Conservation (phyloP, 2,797 vertebrate genomes). For the Monodelphis domestica region DNA sequence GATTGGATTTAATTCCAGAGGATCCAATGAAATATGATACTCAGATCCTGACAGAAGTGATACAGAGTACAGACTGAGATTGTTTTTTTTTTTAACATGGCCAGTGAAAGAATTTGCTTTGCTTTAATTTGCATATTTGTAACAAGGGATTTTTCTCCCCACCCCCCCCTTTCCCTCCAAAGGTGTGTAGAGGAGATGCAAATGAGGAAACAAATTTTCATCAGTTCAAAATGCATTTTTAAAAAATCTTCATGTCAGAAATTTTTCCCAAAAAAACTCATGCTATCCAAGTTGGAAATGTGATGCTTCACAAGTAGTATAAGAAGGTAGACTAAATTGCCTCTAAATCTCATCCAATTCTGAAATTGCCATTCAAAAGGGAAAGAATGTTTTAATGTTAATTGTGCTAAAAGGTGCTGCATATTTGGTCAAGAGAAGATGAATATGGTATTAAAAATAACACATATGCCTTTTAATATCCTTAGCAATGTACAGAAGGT, state of each 20-base stretch:
- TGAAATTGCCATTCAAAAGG: not conserved
- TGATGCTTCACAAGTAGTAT: not conserved
- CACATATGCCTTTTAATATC: rapidly evolving
- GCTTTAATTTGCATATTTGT: not conserved
- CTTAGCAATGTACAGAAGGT: not conserved
- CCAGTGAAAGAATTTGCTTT: not conserved
- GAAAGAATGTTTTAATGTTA: not conserved
- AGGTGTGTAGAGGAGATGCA: not conserved
- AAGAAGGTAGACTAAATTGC: not conserved
- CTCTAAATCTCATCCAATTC: not conserved
- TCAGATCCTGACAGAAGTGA: not conserved
- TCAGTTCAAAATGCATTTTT: not conserved
- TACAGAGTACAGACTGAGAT: not conserved
- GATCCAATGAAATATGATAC: not conserved
- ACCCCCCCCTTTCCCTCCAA: not conserved
- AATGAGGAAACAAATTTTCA: not conserved
- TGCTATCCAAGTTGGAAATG: not conserved
- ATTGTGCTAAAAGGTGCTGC: not conserved
- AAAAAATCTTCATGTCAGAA: not conserved
- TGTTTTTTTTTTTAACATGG: not conserved
- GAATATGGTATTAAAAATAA: not conserved
- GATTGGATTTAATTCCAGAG: not conserved
- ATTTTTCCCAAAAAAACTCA: not conserved
- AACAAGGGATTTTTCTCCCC: not conserved
- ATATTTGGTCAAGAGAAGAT: not conserved